Evolutionary conservation across 2,113 vertebrate species (phyloP), one percentile per base, ranked within the genome.

Genomic region (Taxidea taxus): DNA sequence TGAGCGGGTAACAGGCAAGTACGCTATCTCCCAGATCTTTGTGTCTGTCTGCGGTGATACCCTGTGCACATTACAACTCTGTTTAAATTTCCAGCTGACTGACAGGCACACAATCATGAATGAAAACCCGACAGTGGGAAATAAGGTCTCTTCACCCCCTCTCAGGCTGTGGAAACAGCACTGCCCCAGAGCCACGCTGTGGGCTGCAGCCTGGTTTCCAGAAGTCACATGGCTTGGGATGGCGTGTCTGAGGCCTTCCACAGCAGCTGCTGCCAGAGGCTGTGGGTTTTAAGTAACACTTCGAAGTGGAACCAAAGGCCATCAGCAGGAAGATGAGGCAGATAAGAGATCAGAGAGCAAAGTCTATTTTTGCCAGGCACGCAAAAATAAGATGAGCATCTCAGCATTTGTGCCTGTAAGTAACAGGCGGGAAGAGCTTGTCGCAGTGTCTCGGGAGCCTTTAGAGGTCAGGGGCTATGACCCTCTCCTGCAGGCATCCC

Each of bases 91-190:
- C 94, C 86, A 82, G 66, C 49, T 87, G 90, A 70, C 90, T 10
- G 47, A 27, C 34, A 27, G 2, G 6, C 72, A 56, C 92, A 85
- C 68, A 54, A 12, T 16, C 42, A 18, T 87, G 85, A 94, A 96
- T 47, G 88, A 39, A 97, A 91, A 91, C 47, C 93, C 82, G 72
- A 90, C 87, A 95, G 77, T 66, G 90, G 78, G 34, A 85, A 84
- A 82, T 39, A 29, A 64, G 1, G 15, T 16, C 80, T 58, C 23
- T 21, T 8, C 29, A 0, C 34, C n/a, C 62, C n/a, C 84, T 62
- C 34, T 3, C 0, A 13, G 56, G 31, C 82, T 21, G 47, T 9
- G 34, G 81, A 68, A 54, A 14, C 7, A 1, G 0, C 1, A 3
- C 27, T 14, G 31, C 20, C 3, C 3, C 68, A 2, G 18, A 62